Evolutionary conservation across 2,113 vertebrate species (phyloP).

Genomic region (Vulpes lagopus): DNA sequence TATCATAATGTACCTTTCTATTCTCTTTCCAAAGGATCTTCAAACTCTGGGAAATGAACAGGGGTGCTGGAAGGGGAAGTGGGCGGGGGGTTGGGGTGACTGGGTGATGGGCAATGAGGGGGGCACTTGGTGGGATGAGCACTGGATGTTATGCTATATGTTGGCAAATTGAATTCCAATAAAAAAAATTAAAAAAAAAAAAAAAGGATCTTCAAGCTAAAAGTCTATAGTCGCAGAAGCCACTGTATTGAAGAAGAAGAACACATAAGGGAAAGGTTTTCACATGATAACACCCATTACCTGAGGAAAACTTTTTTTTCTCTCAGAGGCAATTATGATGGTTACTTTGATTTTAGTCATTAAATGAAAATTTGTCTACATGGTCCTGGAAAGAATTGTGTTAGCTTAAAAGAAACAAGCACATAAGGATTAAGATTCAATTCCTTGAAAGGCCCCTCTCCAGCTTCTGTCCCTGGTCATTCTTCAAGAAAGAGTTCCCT

Average conservation of each 20-base stretch:
- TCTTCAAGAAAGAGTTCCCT: background rate
- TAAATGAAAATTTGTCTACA: background rate
- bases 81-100: too few species aligned
- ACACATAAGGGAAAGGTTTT: background rate
- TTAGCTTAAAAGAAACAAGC: background rate
- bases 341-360: conserved; percentile 23
- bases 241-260: background rate
- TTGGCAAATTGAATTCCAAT: too few species aligned
- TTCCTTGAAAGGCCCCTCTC: background rate
- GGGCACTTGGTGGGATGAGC: too few species aligned
- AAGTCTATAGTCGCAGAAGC: background rate
- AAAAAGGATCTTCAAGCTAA: conserved; percentile 20
- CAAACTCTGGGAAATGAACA: background rate
- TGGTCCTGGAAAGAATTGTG: background rate
- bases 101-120: too few species aligned
- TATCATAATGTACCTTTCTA: background rate
- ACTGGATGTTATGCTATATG: too few species aligned
- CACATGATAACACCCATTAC: background rate
- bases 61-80: too few species aligned
- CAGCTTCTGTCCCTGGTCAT: background rate
- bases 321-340: background rate
- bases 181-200: too few species aligned
- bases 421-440: background rate
- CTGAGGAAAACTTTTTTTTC: background rate
- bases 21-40: background rate